Base-by-base conservation (phyloP, 2,888 invertebrate genomes). In the Drosophila neotestacea region DNA sequence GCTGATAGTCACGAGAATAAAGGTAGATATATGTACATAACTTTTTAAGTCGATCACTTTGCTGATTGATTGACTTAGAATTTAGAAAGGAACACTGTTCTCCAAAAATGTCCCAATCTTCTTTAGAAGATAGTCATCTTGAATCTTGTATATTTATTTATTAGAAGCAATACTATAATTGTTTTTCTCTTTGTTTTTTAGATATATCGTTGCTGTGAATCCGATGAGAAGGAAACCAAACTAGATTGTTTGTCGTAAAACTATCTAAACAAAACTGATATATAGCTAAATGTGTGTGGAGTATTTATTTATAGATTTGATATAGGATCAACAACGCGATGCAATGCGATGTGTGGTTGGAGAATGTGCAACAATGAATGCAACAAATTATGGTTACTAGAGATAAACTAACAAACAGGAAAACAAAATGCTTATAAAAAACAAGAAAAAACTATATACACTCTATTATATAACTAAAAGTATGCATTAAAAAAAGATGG, bases 1-100 rank as follows among this genome's bases (percentile, higher is more conserved):
- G 92, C 93, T 90, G 92, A 93, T 92, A 93, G 92, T 93, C 92
- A 92, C 89, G 93, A 92, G 89, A 91, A 91, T 90, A 91, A 91
- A 92, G 92, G 32, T 32, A 32, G 7, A 32, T 2, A 22, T 22
- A 22, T 22, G 3, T 22, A 22, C 3, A 32, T 9, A 6, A 4
- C 32, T 32, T 6, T 6, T 1, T 32, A 32, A 32, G 7, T 32
- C 6, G 6, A 32, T 32, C 32, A 6, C 0, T 16, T 16, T 16
- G 16, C 16, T 16, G 16, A 16, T 30, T 30, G 30, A 30, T 30
- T 30, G 30, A 30, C 6, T 30, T 4, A 4, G 30, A 30, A 30
- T 30, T 30, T 30, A 30, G 6, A 30, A 30, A 30, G 4, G 6
- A 6, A 30, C 16, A 16, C 16, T 30, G 6, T 30, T 30, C 6